Evolutionary conservation across 2,888 invertebrate species (phyloP), one percentile per base, ranked within the genome.

Genomic region (Ormia ochracea): DNA sequence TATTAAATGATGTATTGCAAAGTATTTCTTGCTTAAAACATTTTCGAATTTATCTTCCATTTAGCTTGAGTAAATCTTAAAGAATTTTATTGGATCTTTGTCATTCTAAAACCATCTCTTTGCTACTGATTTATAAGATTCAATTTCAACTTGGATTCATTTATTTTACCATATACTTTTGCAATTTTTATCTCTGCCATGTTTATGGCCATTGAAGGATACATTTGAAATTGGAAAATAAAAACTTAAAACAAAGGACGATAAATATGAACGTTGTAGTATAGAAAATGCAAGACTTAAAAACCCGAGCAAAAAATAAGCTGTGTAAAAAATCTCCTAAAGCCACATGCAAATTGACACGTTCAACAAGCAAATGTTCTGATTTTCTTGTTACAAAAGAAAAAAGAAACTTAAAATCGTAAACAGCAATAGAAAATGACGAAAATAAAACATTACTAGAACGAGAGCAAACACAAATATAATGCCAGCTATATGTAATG

Each of bases 331-430:
- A 59, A 70, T 31, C 26, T 58, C 5, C 69, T 65, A 68, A 80
- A 72, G 80, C 80, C 76, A 80, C 80, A 80, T 76, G 80, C 72
- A 80, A 80, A 80, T 80, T 80, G 80, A 80, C 80, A 80, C 72
- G 80, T 80, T 80, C 79, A 75, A 75, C 79, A 75, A 79, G 75
- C 79, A 79, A 59, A 59, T 66, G 33, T 17, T 58, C 10, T 45
- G 17, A n/a, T 26, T 54, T 36, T 73, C 12, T 41, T 58, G 65
- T 66, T 48, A 43, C 43, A 68, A 52, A n/a, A n/a, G 43, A 65
- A 10, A 48, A 33, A 23, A 41, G 23, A 19, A 52, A 54, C 1
- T 52, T 6, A 3, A 41, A 45, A 63, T 41, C 38, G 28, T 33
- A 59, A 63, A 59, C 36, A 59, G 61, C 54, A 66, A 45, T 61